These are phyloP conservation scores for Gastrophryne carolinensis DNA, from an alignment of 2,797 vertebrate genomes.

Conservation along the genomic window DNA sequence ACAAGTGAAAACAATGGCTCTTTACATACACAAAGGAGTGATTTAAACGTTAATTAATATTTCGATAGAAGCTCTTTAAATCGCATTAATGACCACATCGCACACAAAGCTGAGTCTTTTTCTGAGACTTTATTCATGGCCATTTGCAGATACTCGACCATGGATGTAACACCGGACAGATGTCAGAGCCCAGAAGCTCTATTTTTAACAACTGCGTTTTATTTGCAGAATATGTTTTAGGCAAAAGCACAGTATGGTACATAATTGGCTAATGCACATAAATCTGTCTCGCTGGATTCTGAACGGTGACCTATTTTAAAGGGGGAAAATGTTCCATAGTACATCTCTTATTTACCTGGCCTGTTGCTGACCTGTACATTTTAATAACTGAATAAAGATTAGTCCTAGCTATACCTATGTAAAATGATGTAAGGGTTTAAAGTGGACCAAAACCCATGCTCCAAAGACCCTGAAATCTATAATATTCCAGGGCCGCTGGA, in stretches of 20 bases:
- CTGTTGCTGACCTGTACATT: not conserved
- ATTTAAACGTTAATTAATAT: constrained; percentile 19
- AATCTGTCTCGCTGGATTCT: constrained; percentile 42
- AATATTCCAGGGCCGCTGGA: too few relatives aligned
- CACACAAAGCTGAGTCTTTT: not conserved
- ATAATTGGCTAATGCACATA: constrained; percentile 20
- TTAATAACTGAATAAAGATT: not conserved
- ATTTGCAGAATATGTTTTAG: constrained; percentile 51
- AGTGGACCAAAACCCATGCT: too few relatives aligned
- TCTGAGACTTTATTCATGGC: not conserved
- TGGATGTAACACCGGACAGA: constrained; percentile 45
- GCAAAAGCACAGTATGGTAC: constrained; percentile 38
- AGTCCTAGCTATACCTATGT: not conserved
- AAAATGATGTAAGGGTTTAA: too few relatives aligned
- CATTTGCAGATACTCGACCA: constrained; percentile 18
- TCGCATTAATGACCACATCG: constrained; percentile 9
- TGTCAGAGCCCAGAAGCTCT: constrained; percentile 42
- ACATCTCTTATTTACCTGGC: not conserved
- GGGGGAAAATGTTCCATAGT: not conserved
- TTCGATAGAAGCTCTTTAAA: not conserved
- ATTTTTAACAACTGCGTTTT: constrained; percentile 44
- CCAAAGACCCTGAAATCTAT: too few relatives aligned
- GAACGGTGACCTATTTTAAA: constrained; percentile 37
- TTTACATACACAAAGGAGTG: not conserved
- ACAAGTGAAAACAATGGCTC: not conserved